Percentiles rank a stretch among this genome's conserved stretches.
These are phyloP conservation scores for Amblyornis subalaris DNA, from an alignment of 2,113 vertebrate genomes.

Conservation along the genomic window DNA sequence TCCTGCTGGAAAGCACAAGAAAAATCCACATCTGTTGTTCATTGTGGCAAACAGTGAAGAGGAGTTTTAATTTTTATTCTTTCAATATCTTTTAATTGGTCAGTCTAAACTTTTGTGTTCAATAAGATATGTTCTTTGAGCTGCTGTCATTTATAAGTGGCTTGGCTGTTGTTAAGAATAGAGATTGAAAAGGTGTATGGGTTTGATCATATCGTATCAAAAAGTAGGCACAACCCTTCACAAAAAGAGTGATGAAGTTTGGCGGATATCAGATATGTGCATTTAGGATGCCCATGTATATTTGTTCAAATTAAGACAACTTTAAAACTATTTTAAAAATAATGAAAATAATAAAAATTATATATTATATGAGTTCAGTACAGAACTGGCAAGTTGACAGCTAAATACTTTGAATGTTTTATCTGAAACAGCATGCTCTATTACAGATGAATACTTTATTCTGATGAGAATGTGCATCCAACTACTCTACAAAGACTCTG, in stretches of 20 bases:
- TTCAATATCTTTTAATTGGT: background rate
- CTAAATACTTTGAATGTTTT: background rate
- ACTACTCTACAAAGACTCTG: background rate
- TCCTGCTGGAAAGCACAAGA: background rate
- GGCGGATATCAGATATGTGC: background rate
- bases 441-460: background rate
- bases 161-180: background rate
- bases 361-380: background rate
- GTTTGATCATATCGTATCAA: background rate
- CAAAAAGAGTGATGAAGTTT: background rate
- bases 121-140: background rate
- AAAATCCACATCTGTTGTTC: background rate
- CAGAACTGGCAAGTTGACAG: background rate
- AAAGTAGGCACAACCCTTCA: accelerated
- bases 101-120: background rate
- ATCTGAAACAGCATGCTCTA: background rate
- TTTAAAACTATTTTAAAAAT: background rate
- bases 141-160: background rate
- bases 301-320: background rate
- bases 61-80: background rate
- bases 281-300: background rate
- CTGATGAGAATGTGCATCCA: background rate
- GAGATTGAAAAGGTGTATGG: background rate
- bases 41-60: background rate
- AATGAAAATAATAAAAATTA: background rate